These are phyloP conservation scores for Megalonaias nervosa DNA, from an alignment of 1,140 invertebrate genomes.

Conservation along the genomic window DNA sequence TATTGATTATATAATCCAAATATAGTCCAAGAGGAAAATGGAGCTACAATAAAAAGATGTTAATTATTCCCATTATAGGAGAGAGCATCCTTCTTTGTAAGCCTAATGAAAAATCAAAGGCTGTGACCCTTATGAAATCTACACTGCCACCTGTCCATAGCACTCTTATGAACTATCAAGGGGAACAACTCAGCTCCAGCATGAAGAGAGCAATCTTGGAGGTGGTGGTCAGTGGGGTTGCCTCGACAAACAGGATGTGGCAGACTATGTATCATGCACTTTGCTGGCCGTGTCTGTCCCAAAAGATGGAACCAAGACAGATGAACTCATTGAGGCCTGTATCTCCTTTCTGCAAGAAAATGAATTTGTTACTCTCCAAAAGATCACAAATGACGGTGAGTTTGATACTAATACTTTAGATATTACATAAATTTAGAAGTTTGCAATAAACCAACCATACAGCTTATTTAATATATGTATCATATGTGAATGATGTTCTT, in stretches of 20 bases:
- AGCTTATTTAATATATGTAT: background rate
- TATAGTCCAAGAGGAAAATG: no score
- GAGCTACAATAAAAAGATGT: no score
- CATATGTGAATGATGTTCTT: background rate
- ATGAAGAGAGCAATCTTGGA: slow-evolving; percentile 78
- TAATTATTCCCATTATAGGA: slow-evolving; percentile 73
- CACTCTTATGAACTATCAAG: slow-evolving; percentile 76
- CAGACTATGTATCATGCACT: slow-evolving; percentile 87
- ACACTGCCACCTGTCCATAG: slow-evolving; percentile 85
- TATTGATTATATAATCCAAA: no score
- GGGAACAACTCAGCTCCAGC: slow-evolving; percentile 72
- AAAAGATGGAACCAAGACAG: slow-evolving; percentile 29
- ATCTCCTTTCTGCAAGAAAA: slow-evolving; percentile 74
- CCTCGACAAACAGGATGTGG: slow-evolving; percentile 81
- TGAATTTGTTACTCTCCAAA: slow-evolving; percentile 59
- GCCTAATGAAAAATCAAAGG: slow-evolving; percentile 80
- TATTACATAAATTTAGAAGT: background rate
- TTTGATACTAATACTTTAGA: background rate
- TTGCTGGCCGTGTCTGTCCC: slow-evolving; percentile 73
- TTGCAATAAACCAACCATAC: background rate
- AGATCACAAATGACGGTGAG: slow-evolving; percentile 26
- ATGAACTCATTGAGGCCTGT: slow-evolving; percentile 74
- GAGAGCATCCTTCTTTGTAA: slow-evolving; percentile 95
- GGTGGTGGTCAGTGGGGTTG: slow-evolving; percentile 89
- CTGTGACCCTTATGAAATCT: slow-evolving; percentile 78